Evolutionary conservation across 2,113 vertebrate species (phyloP).

Genomic region (Rattus rattus): DNA sequence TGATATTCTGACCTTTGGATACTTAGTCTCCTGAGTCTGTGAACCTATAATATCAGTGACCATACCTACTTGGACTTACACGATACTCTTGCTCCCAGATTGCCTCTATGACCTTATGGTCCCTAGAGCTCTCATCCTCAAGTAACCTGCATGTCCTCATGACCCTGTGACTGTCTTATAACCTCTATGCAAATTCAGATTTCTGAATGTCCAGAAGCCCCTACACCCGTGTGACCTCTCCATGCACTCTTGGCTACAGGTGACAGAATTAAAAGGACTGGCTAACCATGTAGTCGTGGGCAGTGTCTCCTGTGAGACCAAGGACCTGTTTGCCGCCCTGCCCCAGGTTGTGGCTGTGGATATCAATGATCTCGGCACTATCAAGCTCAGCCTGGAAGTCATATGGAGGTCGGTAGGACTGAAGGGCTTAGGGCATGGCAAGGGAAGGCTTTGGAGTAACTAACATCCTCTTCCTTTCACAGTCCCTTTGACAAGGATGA

Average conservation of each 20-base stretch:
- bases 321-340: conserved; percentile 95
- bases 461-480: neutral
- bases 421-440: neutral
- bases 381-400: conserved; percentile 97
- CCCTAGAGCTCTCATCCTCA: neutral
- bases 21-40: neutral
- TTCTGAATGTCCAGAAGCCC: neutral
- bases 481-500: conserved; percentile 99
- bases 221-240: neutral
- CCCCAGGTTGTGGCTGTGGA: conserved; percentile 97
- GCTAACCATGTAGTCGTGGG: conserved; percentile 97
- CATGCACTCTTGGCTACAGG: conserved; percentile 84
- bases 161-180: conserved; percentile 1
- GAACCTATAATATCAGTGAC: neutral
- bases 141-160: neutral
- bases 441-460: neutral
- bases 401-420: conserved; percentile 94
- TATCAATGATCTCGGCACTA: conserved; percentile 97
- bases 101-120: neutral
- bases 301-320: conserved; percentile 96
- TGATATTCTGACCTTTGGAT: conserved; percentile 36
- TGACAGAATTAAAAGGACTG: conserved; percentile 96
- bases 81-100: neutral
- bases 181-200: neutral
- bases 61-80: neutral